Evolutionary conservation across 2,113 vertebrate species (phyloP), one percentile per base, ranked within the genome.

Genomic region (Cynoglossus semilaevis): DNA sequence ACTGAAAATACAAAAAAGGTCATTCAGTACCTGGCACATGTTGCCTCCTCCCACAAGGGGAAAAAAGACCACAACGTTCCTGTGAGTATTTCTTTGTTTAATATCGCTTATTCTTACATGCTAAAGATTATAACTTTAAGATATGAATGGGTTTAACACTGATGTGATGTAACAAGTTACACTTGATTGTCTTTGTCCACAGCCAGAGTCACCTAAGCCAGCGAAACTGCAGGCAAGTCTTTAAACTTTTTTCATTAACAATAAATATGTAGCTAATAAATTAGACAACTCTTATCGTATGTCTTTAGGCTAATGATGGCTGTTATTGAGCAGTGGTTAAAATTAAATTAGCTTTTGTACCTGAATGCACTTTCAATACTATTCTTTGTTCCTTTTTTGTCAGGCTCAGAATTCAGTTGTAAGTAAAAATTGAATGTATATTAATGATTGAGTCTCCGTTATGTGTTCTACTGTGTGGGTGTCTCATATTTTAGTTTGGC

Each of bases 1-100:
- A 99, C 96, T 0, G 96, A 99, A 81, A 98, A 99, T 86, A 98
- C 96, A 7, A 99, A 99, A 89, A 98, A 99, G 79, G 96, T 99
- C 58, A 99, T 99, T 85, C 97, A 99, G 65, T 99, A 99, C 87
- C 91, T 99, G 79, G 97, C 97, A 52, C 95, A 99, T 6, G 97
- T 99, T 59, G 96, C 97, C 64, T 98, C 97, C 67, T 99, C 96
- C 52, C 97, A 98, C 77, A 98, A 97, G 90, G 95, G 94, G 90
- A 93, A 94, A 81, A 98, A 96, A 89, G 97, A 99, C 88, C 95
- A 98, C 82, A 96, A 93, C 82, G 92, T 95, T 92, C 92, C 96
- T 86, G 96, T 98, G 87, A 98, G 97, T 96, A 58, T 70, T 57
- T 63, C 15, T 2, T 9, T 36, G 19, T 11, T 35, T 11, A 29